phyloP scores from a whole-genome alignment of 2,797 vertebrate genomes.

The Rhadinocentrus ornatus region DNA sequence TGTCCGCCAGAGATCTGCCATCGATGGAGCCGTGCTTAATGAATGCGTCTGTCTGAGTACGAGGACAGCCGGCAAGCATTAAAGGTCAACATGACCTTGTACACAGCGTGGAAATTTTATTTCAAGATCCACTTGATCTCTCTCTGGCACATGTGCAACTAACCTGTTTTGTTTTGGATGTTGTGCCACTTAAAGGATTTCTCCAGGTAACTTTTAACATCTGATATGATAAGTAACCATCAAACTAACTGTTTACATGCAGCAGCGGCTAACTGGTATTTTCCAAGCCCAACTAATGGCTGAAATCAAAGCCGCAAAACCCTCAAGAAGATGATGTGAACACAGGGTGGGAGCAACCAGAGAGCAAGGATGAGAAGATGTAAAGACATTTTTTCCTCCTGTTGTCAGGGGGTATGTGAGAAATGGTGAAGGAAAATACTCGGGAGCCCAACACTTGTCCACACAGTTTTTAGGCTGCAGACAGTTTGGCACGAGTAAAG shows the following conservation, averaged over 20 bases:
- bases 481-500: too few species aligned
- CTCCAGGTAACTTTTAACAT: not conserved
- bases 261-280: not conserved
- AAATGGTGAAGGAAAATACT: too few species aligned
- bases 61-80: constrained; percentile 5
- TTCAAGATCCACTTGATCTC: not conserved
- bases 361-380: too few species aligned
- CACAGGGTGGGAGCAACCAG: too few species aligned
- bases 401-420: too few species aligned
- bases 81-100: constrained; percentile 37
- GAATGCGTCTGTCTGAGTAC: constrained; percentile 25
- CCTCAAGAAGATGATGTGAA: too few species aligned
- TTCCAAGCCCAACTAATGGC: not conserved
- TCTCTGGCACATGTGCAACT: constrained; percentile 5
- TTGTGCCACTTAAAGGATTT: not conserved
- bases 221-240: not conserved
- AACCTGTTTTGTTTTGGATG: not conserved
- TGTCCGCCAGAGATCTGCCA: constrained; percentile 19
- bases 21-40: constrained; percentile 23
- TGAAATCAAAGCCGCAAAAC: too few species aligned
- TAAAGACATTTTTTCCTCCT: too few species aligned
- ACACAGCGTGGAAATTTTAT: not conserved
- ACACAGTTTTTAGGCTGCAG: too few species aligned
- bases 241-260: not conserved
- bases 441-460: too few species aligned